A percentile compares a stretch with the other conserved stretches of the same genome.
Evolutionary conservation across 2,113 vertebrate species (phyloP).

Genomic region (Astatotilapia flaviijosephi): DNA sequence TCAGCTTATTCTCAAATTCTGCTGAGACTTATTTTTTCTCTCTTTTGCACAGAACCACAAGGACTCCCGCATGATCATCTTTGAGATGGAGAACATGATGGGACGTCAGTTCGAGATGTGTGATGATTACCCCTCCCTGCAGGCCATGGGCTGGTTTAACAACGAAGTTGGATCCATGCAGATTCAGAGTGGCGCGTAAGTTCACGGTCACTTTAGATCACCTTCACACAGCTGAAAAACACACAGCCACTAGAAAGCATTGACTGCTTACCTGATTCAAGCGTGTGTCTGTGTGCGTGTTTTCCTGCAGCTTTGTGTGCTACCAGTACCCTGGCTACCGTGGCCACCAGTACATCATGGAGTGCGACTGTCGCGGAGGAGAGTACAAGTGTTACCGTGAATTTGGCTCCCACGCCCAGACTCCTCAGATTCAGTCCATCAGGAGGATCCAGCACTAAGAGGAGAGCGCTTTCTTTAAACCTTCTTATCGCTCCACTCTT

Average conservation of each 20-base stretch:
- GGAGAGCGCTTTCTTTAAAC: background rate
- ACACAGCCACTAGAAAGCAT: background rate
- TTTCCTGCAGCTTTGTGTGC: slow-evolving; percentile 83
- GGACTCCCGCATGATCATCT: slow-evolving; percentile 89
- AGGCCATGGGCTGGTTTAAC: slow-evolving; percentile 96
- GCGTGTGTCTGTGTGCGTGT: background rate
- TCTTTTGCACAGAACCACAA: slow-evolving; percentile 81
- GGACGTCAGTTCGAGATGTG: slow-evolving; percentile 88
- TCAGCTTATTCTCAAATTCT: background rate
- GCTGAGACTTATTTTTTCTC: background rate
- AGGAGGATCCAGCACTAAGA: slow-evolving; percentile 93
- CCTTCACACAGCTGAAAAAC: background rate
- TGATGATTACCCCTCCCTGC: slow-evolving; percentile 92
- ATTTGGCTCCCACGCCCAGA: slow-evolving; percentile 91
- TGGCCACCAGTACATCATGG: slow-evolving; percentile 95
- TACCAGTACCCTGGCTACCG: slow-evolving; percentile 97
- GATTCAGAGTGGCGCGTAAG: slow-evolving; percentile 89
- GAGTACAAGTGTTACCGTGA: slow-evolving; percentile 95
- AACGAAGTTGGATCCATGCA: slow-evolving; percentile 95
- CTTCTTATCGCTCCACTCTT: slow-evolving; percentile 7
- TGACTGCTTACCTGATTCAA: background rate
- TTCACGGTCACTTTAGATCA: background rate
- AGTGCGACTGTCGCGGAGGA: slow-evolving; percentile 85
- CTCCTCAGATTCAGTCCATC: slow-evolving; percentile 93
- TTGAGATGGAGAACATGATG: slow-evolving; percentile 88